These are phyloP conservation scores for Gonocerus acuteangulatus DNA, from an alignment of 2,888 invertebrate genomes.

Conservation along the genomic window DNA sequence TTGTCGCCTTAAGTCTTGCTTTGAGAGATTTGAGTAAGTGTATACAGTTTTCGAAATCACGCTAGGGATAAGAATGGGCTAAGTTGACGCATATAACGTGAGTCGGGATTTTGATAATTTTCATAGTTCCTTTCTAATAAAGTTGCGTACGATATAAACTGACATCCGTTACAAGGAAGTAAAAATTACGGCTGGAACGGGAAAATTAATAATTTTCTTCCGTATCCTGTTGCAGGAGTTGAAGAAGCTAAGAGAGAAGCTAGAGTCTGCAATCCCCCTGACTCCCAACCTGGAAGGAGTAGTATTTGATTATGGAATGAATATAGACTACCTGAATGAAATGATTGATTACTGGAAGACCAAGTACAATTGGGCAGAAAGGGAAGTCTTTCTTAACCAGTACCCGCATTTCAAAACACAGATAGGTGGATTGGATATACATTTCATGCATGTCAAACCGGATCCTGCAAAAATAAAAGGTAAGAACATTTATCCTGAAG, in stretches of 20 bases:
- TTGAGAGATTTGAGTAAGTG: too few species aligned
- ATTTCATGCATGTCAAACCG: constrained; percentile 65
- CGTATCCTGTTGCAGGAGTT: constrained; percentile 54
- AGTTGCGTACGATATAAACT: too few species aligned
- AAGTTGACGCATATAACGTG: too few species aligned
- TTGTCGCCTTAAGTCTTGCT: too few species aligned
- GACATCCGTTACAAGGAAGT: too few species aligned
- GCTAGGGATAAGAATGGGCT: too few species aligned
- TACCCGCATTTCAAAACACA: constrained; percentile 67
- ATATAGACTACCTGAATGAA: constrained; percentile 56
- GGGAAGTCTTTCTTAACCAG: constrained; percentile 62
- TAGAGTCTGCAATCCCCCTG: constrained; percentile 50
- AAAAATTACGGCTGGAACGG: too few species aligned
- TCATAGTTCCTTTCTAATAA: too few species aligned
- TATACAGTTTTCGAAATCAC: too few species aligned
- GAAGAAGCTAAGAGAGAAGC: constrained; percentile 52
- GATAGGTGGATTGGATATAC: constrained; percentile 60
- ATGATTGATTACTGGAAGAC: constrained; percentile 72
- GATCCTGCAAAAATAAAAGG: constrained; percentile 41
- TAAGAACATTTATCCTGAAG: too few species aligned
- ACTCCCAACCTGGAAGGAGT: constrained; percentile 50
- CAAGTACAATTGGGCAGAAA: constrained; percentile 62
- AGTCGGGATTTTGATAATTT: too few species aligned
- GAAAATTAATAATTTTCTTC: too few species aligned
- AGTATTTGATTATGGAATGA: constrained; percentile 54